These are phyloP conservation scores for Sander lucioperca DNA, from an alignment of 2,113 vertebrate species.

Conservation along the genomic window DNA sequence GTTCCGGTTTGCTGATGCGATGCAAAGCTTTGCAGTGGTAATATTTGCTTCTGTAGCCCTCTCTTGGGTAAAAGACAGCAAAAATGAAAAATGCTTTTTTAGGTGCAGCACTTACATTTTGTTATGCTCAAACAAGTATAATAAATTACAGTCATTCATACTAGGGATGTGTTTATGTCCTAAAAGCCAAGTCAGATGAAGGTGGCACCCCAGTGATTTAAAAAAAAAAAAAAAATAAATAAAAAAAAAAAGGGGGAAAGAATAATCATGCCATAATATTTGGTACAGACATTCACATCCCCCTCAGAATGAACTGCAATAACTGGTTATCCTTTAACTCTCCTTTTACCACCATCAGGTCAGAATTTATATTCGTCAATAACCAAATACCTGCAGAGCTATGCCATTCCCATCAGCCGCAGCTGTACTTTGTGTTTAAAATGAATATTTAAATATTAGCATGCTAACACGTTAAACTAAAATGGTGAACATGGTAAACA, in stretches of 20 bases:
- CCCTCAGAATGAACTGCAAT: neutral
- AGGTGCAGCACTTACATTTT: neutral
- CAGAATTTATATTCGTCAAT: neutral
- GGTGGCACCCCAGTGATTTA: neutral
- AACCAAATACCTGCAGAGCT: neutral
- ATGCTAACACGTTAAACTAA: neutral
- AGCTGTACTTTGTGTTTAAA: neutral
- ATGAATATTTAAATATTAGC: neutral
- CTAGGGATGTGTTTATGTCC: neutral
- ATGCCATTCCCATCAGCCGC: neutral
- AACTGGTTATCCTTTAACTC: neutral
- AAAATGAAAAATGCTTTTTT: neutral
- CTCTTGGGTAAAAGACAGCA: neutral
- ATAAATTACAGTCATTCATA: neutral
- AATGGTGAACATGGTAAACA: too few species aligned
- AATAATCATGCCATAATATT: neutral
- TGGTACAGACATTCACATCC: neutral
- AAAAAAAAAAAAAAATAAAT: neutral
- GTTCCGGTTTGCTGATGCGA: constrained; percentile 15
- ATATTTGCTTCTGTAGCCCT: neutral
- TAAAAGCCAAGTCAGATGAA: neutral
- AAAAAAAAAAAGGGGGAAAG: neutral
- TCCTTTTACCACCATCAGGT: neutral
- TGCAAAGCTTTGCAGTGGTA: neutral
- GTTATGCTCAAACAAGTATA: neutral